Base-by-base conservation (phyloP, 2,797 vertebrate species). In the Platyrinchus mystaceus region DNA sequence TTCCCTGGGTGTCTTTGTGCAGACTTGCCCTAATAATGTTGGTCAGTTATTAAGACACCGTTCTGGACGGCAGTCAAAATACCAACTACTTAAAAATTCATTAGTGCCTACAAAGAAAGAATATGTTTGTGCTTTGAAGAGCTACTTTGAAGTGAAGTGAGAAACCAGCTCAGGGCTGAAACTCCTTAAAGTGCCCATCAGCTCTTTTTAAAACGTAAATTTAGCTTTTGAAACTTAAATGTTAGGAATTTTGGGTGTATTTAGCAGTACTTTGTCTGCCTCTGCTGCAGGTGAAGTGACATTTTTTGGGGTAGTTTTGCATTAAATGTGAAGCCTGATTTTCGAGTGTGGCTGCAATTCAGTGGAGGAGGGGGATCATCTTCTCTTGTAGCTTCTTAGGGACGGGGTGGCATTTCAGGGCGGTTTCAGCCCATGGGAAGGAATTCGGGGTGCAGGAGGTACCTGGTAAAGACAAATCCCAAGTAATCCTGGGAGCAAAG, bases 31-130 rank as follows among this genome's bases (percentile, higher is more conserved):
- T 79, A 89, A 88, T 66, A 70, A 60, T 0, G 12, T 28, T 70
- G 93, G 93, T 87, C 92, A 84, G 71, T 95, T 77, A 73, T 74
- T 84, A 87, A 94, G 90, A 56, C 56, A 11, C 52, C 11, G 7
- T 43, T 66, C 75, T 96, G 93, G 92, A 87, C 23, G 49, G 78
- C 84, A 89, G 70, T 93, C 93, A 93, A 96, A 95, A 96, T 77
- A 87, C 88, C 75, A 92, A 27, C 95, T 70, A 46, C 92, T 96
- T 90, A 92, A 82, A 95, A 92, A 92, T 94, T 92, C 94, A 66
- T 94, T 93, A 94, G 84, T 71, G 87, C 69, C 64, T 83, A 28
- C 93, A n/a, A 50, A 64, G 92, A 80, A 82, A n/a, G 79, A 90
- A 20, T 37, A 34, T 22, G 21, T 82, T 53, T 44, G 64, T 3